Percentiles rank a stretch among this genome's conserved stretches.
Evolutionary conservation across 2,888 invertebrate species (phyloP).

Genomic region (Chalcosyrphus nemorum): DNA sequence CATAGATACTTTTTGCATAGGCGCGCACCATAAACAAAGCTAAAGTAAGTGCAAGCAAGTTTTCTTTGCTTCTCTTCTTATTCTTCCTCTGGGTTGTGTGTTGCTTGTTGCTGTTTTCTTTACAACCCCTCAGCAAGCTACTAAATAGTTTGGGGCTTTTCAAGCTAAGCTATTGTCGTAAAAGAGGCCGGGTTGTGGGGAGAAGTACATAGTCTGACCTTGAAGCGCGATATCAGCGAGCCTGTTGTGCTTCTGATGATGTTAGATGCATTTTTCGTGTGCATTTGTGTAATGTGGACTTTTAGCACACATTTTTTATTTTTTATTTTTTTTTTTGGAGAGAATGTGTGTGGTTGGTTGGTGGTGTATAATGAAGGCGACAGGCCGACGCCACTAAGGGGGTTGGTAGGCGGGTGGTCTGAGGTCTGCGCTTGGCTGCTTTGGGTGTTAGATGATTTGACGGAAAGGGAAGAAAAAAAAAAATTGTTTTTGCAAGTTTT

Average conservation of each 20-base stretch:
- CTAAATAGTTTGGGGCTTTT: constrained; percentile 33
- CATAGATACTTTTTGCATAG: constrained; percentile 61
- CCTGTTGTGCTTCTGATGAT: constrained; percentile 49
- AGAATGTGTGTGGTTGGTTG: constrained; percentile 53
- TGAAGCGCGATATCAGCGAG: constrained; percentile 67
- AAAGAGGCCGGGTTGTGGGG: constrained; percentile 15
- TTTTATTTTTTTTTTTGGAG: constrained; percentile 19
- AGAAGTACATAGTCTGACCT: constrained; percentile 46
- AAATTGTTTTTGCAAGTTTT: constrained; percentile 44
- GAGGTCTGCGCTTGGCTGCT: constrained; percentile 20
- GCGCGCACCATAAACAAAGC: constrained; percentile 43
- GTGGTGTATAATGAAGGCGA: constrained; percentile 56
- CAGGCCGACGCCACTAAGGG: constrained; percentile 67
- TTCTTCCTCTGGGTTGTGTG: constrained; percentile 1
- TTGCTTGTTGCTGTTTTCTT: constrained; percentile 14
- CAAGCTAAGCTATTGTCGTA: constrained; percentile 53
- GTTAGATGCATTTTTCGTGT: constrained; percentile 67
- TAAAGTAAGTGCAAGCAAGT: constrained; percentile 67
- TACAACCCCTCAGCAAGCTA: constrained; percentile 50
- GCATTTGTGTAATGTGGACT: constrained; percentile 57
- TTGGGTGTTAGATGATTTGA: constrained; percentile 67
- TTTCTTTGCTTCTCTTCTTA: constrained; percentile 53
- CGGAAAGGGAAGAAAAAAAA: constrained; percentile 26
- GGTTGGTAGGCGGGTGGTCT: constrained; percentile 54
- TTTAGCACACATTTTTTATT: constrained; percentile 15